These are phyloP conservation scores for Ploceus nigricollis DNA, from an alignment of 2,113 vertebrate species.

Conservation along the genomic window DNA sequence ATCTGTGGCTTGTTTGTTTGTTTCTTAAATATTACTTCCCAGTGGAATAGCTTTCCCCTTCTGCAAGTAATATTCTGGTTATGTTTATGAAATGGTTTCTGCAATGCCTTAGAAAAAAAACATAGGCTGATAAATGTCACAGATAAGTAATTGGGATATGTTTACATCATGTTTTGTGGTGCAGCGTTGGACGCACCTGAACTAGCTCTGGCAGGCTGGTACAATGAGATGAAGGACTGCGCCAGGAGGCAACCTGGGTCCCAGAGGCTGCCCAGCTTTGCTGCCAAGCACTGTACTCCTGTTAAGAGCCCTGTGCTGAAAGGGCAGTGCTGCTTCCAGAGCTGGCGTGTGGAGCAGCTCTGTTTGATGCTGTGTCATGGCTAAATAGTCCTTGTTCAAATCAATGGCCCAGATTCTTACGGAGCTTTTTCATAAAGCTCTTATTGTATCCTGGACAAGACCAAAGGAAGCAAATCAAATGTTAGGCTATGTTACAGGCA, in stretches of 20 bases:
- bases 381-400: not conserved
- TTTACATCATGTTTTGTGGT: not conserved
- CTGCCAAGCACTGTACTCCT: not conserved
- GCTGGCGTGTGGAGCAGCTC: not conserved
- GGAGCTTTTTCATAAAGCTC: conserved; percentile 13
- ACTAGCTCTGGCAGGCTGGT: not conserved
- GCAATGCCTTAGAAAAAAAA: not conserved
- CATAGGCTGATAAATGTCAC: not conserved
- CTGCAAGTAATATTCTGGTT: not conserved
- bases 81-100: not conserved
- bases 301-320: not conserved
- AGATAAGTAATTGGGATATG: not conserved
- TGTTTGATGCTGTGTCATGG: not conserved
- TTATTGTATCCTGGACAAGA: not conserved
- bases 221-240: not conserved
- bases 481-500: conserved; percentile 17
- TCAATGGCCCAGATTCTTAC: conserved; percentile 11
- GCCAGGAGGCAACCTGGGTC: not conserved
- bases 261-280: not conserved
- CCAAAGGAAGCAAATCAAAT: not conserved
- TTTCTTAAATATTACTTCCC: not conserved
- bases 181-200: not conserved
- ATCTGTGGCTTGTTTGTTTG: not conserved
- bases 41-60: not conserved
- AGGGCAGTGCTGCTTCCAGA: not conserved